Conservation (phyloP, 2,113 vertebrate species). For the Xenotilapia caudafasciata region DNA sequence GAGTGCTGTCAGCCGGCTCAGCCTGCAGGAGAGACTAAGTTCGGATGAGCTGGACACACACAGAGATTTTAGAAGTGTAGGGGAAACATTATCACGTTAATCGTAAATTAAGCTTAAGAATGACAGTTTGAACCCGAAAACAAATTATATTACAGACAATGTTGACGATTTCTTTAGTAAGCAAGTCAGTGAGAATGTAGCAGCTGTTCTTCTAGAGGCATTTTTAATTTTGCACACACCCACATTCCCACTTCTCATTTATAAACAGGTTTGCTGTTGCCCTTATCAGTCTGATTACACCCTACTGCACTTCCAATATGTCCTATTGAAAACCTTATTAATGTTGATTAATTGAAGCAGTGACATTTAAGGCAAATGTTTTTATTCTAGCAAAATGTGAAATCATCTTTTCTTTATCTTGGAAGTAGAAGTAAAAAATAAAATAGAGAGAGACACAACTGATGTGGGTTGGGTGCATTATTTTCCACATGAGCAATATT, state of each 20-base stretch:
- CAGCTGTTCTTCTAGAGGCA: neutral
- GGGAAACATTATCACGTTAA: neutral
- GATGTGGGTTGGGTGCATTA: neutral
- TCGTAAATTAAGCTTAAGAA: neutral
- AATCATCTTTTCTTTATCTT: neutral
- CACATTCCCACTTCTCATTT: neutral
- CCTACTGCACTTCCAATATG: neutral
- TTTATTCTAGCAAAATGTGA: neutral
- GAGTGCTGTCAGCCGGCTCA: neutral
- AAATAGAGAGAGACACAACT: neutral
- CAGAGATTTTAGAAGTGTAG: constrained; percentile 4
- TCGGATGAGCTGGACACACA: neutral
- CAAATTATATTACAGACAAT: neutral
- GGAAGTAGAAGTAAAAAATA: constrained; percentile 4
- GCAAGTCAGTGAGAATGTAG: neutral
- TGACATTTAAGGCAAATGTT: neutral
- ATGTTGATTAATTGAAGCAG: neutral
- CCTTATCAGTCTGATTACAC: neutral
- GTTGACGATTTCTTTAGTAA: neutral
- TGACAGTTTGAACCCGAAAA: neutral
- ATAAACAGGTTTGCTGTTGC: neutral
- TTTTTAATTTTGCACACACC: neutral
- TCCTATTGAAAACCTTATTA: neutral
- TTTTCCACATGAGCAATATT: neutral
- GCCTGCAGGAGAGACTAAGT: neutral